Evolutionary conservation across 2,113 vertebrate species (phyloP).

Genomic region (Alces alces): DNA sequence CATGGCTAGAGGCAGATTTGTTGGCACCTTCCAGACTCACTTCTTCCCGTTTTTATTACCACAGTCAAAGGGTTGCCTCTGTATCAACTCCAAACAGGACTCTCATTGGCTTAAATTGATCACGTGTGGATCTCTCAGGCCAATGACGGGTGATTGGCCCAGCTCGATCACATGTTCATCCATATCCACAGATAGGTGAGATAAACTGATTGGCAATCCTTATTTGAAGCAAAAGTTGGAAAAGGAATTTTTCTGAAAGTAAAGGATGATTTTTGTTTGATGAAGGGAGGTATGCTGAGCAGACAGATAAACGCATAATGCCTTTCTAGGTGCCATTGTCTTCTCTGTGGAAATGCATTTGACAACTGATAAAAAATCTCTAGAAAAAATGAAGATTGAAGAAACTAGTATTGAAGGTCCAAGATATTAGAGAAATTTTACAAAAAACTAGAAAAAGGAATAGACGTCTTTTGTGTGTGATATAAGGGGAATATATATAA

Average conservation of each 20-base stretch:
- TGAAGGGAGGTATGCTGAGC: background rate
- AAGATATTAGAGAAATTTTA: background rate
- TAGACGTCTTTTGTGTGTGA: background rate
- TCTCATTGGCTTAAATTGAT: background rate
- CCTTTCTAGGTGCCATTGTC: background rate
- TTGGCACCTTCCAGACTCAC: background rate
- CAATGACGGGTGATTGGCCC: background rate
- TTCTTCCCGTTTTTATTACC: background rate
- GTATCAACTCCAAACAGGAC: background rate
- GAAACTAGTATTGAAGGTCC: background rate
- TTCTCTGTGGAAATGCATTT: background rate
- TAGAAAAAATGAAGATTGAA: background rate
- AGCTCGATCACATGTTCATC: background rate
- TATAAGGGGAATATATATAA: background rate
- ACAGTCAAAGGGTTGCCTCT: background rate
- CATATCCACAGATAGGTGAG: background rate
- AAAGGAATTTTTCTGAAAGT: background rate
- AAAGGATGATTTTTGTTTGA: background rate
- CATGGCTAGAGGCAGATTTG: background rate
- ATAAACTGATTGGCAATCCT: background rate
- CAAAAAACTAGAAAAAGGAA: background rate
- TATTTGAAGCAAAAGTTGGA: background rate
- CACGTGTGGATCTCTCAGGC: background rate
- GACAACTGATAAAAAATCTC: background rate
- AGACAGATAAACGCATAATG: background rate